Percentiles rank a stretch among this genome's conserved stretches.
Evolutionary conservation across 64 coral and sea anemone genomes (phyloP).

Genomic region (Montipora capricornis): DNA sequence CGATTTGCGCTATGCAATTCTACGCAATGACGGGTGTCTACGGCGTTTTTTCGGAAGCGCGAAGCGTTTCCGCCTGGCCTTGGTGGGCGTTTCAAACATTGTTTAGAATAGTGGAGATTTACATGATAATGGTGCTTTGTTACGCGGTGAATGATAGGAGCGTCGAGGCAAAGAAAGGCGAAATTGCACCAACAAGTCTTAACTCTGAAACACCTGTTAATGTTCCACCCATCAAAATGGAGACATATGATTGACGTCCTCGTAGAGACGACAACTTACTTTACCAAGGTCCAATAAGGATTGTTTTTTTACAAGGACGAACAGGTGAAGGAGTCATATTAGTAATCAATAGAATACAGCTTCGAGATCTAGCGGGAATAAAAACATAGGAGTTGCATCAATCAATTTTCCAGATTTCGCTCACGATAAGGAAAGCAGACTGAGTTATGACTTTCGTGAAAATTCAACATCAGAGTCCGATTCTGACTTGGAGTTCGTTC

Average conservation of each 20-base stretch:
- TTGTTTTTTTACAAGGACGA: too few species aligned
- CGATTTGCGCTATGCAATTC: constrained; percentile 39
- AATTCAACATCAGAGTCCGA: too few species aligned
- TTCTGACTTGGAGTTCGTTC: too few species aligned
- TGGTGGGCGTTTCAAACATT: constrained; percentile 64
- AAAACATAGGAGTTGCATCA: too few species aligned
- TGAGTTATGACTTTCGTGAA: too few species aligned
- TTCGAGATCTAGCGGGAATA: too few species aligned
- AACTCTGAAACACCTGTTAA: neutral
- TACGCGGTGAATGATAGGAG: constrained; percentile 6
- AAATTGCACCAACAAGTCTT: constrained; percentile 24
- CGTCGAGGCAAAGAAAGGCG: neutral
- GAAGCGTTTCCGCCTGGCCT: constrained; percentile 57
- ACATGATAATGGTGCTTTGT: constrained; percentile 31
- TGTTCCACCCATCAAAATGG: neutral
- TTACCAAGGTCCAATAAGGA: too few species aligned
- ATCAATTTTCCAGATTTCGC: too few species aligned
- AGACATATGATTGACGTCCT: neutral
- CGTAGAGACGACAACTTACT: neutral
- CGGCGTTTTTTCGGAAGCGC: constrained; percentile 63
- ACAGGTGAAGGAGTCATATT: too few species aligned
- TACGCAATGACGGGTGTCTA: constrained; percentile 64
- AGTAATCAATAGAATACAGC: too few species aligned
- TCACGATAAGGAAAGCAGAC: too few species aligned
- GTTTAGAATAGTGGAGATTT: constrained; percentile 44